Evolutionary conservation across 2,113 vertebrate species (phyloP).

Genomic region (Puffinus mauretanicus): DNA sequence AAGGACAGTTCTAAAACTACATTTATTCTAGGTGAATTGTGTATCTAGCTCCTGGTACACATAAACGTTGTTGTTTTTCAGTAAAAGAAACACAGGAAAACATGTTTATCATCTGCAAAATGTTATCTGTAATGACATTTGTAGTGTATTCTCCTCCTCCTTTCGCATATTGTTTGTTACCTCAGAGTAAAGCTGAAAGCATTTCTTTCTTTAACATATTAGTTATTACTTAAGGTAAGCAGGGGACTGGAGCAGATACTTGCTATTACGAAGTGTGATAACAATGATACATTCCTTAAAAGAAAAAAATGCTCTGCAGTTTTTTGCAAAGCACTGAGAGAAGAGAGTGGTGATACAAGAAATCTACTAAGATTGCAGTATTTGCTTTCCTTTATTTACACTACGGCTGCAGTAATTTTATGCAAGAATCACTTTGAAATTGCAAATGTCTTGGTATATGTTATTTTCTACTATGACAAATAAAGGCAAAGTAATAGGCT

Average conservation of each 20-base stretch:
- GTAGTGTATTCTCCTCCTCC: background rate
- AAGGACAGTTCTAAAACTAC: background rate
- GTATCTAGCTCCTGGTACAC: background rate
- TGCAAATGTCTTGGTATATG: background rate
- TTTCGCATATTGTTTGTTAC: conserved; percentile 24
- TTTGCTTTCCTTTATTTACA: background rate
- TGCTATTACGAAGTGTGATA: conserved; percentile 21
- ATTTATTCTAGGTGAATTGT: background rate
- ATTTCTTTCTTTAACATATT: conserved; percentile 48
- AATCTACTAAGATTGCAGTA: background rate
- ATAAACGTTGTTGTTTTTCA: background rate
- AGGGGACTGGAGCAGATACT: conserved; percentile 39
- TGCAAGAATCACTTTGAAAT: background rate
- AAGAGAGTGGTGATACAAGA: background rate
- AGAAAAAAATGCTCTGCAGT: background rate
- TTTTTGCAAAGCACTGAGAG: background rate
- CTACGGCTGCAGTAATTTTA: background rate
- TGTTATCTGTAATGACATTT: background rate
- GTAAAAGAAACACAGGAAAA: background rate
- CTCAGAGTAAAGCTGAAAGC: conserved; percentile 38
- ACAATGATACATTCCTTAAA: conserved; percentile 5
- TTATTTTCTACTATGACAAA: background rate
- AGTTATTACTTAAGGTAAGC: conserved; percentile 67
- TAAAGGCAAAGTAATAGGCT: background rate
- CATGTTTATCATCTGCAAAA: background rate